Percentiles rank a stretch among this genome's conserved stretches.
Conservation (phyloP, 2,888 invertebrate species). For the Sarcophaga rosellei region DNA sequence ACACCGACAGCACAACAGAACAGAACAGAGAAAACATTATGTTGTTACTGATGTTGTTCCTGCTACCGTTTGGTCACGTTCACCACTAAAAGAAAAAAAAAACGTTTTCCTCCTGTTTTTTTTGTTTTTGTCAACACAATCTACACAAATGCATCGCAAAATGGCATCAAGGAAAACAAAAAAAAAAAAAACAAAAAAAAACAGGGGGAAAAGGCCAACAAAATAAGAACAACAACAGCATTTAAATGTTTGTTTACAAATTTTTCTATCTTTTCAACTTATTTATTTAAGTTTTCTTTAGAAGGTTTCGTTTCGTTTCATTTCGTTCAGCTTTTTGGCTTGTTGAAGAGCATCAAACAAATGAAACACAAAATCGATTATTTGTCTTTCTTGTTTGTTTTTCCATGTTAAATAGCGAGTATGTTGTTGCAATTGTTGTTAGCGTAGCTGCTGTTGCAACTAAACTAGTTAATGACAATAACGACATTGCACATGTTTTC, state of each 20-base stretch:
- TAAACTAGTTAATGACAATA: conserved; percentile 58
- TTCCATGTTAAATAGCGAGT: conserved; percentile 53
- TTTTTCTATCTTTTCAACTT: conserved; percentile 56
- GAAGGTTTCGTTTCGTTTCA: background rate
- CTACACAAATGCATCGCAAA: conserved; percentile 67
- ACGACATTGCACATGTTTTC: conserved; percentile 62
- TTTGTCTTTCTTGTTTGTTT: conserved; percentile 56
- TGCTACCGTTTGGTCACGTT: conserved; percentile 72
- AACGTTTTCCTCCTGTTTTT: conserved; percentile 30
- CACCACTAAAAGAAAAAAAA: conserved; percentile 52
- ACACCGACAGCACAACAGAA: background rate
- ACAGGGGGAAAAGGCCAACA: background rate
- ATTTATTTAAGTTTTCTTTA: conserved; percentile 42
- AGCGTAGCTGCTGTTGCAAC: conserved; percentile 30
- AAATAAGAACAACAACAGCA: conserved; percentile 29
- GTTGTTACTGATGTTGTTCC: conserved; percentile 63
- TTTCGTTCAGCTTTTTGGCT: background rate
- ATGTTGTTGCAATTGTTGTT: conserved; percentile 21
- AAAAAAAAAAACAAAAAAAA: background rate
- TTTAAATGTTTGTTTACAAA: conserved; percentile 61
- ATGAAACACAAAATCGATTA: conserved; percentile 62
- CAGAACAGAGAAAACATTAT: conserved; percentile 48
- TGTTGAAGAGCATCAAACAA: conserved; percentile 26
- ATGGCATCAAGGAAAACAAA: conserved; percentile 20
- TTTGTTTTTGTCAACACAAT: conserved; percentile 70